Conservation (phyloP, 2,797 vertebrate genomes). For the Petrocephalus sullivani region DNA sequence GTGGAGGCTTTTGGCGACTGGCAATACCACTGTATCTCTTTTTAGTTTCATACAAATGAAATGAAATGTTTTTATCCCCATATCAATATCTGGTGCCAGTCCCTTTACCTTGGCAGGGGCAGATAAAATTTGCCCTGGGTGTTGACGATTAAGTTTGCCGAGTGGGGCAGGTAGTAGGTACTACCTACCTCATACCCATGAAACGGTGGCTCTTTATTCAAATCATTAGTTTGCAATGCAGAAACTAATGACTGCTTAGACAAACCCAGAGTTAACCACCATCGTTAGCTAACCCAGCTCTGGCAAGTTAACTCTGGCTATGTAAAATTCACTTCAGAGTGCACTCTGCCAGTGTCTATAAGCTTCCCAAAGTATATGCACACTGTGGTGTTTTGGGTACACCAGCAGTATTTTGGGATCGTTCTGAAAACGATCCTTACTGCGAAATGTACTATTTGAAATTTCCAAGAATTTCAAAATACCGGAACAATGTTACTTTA, state of each 20-base stretch:
- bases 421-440: too few relatives aligned
- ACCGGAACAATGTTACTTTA: too few relatives aligned
- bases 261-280: background rate
- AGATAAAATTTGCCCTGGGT: background rate
- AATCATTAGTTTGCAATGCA: background rate
- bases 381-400: too few relatives aligned
- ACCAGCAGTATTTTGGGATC: background rate
- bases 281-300: too few relatives aligned
- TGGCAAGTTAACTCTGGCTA: too few relatives aligned
- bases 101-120: background rate
- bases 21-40: background rate
- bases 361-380: too few relatives aligned
- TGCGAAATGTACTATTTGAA: too few relatives aligned
- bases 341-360: too few relatives aligned
- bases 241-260: background rate
- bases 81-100: too few relatives aligned
- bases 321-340: too few relatives aligned
- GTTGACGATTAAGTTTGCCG: background rate
- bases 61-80: background rate
- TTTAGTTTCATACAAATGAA: background rate
- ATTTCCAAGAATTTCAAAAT: too few relatives aligned
- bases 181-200: background rate
- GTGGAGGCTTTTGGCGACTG: background rate
- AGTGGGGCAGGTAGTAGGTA: background rate
- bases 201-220: background rate